These are phyloP conservation scores for Coelopa pilipes DNA, from an alignment of 2,888 invertebrate species.

Conservation along the genomic window DNA sequence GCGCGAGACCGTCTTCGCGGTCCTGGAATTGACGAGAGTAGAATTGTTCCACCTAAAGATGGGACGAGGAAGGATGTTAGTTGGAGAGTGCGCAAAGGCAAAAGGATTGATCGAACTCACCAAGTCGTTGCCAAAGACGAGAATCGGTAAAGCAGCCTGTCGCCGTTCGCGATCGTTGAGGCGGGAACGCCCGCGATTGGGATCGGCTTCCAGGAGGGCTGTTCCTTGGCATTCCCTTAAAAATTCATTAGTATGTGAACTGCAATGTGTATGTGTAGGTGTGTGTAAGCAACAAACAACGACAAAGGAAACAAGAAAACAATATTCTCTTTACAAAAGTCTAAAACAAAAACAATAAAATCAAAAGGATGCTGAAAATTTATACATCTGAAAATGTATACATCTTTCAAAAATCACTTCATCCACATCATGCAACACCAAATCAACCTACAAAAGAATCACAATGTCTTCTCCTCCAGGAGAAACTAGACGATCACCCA, in stretches of 20 bases:
- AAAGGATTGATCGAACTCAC: slow-evolving; percentile 68
- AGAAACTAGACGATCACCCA: too few relatives aligned
- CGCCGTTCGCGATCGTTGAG: slow-evolving; percentile 83
- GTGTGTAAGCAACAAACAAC: slow-evolving; percentile 47
- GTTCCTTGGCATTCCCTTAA: slow-evolving; percentile 76
- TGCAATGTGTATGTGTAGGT: slow-evolving; percentile 58
- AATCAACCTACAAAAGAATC: slow-evolving; percentile 1
- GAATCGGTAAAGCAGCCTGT: slow-evolving; percentile 87
- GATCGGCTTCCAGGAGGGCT: slow-evolving; percentile 67
- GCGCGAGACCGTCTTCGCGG: slow-evolving; percentile 86
- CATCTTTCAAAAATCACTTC: too few relatives aligned
- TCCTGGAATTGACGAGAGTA: slow-evolving; percentile 91
- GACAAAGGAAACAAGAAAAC: slow-evolving; percentile 48
- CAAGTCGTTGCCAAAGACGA: slow-evolving; percentile 89
- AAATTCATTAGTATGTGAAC: slow-evolving; percentile 86
- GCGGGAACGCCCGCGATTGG: slow-evolving; percentile 68
- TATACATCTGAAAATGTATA: too few relatives aligned
- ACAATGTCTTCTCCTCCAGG: too few relatives aligned
- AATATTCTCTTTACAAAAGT: slow-evolving; percentile 23
- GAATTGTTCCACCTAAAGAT: slow-evolving; percentile 83
- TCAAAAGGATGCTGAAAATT: slow-evolving; percentile 7
- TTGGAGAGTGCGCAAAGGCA: background rate
- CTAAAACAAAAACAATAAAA: slow-evolving; percentile 40
- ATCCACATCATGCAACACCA: slow-evolving; percentile 25
- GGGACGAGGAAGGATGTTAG: background rate